phyloP scores from a whole-genome alignment of 2,888 invertebrate genomes.

The Melipona bicolor region DNA sequence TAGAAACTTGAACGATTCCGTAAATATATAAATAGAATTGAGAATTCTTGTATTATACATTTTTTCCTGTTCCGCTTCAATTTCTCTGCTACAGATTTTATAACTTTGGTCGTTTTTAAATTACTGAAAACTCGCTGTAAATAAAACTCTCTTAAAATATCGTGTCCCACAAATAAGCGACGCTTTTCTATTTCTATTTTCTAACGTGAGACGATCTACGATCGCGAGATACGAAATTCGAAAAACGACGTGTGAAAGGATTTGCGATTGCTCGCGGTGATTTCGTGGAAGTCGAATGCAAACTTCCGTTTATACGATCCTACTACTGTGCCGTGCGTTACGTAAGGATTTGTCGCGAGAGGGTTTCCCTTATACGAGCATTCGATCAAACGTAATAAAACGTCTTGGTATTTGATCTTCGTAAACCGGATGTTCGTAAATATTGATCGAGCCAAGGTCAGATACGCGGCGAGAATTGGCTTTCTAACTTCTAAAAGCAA shows the following conservation, averaged over 20 bases:
- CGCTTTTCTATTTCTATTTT: too few species aligned
- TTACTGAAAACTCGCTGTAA: not conserved
- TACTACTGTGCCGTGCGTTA: conserved; percentile 27
- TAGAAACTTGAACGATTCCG: too few species aligned
- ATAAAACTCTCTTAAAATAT: rapidly evolving
- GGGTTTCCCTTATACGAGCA: not conserved
- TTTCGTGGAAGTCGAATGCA: conserved; percentile 8
- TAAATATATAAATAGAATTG: too few species aligned
- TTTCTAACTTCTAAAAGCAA: conserved; percentile 73
- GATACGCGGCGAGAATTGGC: conserved; percentile 60
- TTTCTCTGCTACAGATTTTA: too few species aligned
- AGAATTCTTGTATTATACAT: too few species aligned
- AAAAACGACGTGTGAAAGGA: not conserved
- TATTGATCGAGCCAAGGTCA: conserved; percentile 67
- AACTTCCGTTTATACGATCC: conserved; percentile 24
- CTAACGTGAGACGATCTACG: not conserved
- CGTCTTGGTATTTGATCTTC: conserved; percentile 51
- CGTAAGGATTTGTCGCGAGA: conserved; percentile 27
- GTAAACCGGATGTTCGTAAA: conserved; percentile 65
- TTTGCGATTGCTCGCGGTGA: not conserved
- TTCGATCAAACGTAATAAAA: conserved; percentile 29
- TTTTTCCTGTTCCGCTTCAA: too few species aligned
- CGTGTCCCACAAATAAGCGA: not conserved
- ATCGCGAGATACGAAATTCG: not conserved
- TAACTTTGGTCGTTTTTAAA: not conserved